phyloP scores from a whole-genome alignment of 2,113 vertebrate genomes.

The Barnardius zonarius region DNA sequence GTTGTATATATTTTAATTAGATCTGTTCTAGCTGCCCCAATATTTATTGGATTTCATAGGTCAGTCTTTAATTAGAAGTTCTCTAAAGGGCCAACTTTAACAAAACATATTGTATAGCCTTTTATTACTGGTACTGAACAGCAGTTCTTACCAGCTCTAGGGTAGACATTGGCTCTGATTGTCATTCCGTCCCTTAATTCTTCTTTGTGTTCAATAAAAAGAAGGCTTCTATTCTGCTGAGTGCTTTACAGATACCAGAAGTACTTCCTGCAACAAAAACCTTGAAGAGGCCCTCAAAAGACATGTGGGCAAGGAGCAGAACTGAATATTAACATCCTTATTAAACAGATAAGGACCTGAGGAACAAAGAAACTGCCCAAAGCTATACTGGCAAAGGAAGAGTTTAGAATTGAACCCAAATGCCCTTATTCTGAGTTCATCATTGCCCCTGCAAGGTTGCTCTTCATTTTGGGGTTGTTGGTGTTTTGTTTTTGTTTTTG shows the following conservation, averaged over 20 bases:
- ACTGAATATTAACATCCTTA: constrained; percentile 32
- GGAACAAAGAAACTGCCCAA: constrained; percentile 39
- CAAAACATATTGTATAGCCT: neutral
- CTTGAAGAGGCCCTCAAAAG: neutral
- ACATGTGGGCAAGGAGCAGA: neutral
- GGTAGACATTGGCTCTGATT: neutral
- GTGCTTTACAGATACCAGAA: neutral
- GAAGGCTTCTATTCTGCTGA: neutral
- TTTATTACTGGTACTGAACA: neutral
- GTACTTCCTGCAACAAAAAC: neutral
- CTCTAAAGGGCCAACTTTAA: neutral
- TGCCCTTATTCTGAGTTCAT: constrained; percentile 45
- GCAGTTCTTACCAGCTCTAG: neutral
- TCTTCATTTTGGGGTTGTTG: neutral
- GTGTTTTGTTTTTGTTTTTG: too few relatives aligned
- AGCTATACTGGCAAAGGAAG: constrained; percentile 21
- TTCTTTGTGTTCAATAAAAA: neutral
- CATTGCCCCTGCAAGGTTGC: constrained; percentile 29
- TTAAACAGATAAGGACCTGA: constrained; percentile 44
- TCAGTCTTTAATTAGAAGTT: neutral
- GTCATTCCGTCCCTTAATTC: neutral
- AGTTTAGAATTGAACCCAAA: constrained; percentile 44
- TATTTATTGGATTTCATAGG: neutral
- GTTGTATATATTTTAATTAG: neutral
- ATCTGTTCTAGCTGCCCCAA: neutral